These are phyloP conservation scores for Pycnomerus fuliginosus DNA, from an alignment of 2,888 invertebrate species.

Conservation along the genomic window DNA sequence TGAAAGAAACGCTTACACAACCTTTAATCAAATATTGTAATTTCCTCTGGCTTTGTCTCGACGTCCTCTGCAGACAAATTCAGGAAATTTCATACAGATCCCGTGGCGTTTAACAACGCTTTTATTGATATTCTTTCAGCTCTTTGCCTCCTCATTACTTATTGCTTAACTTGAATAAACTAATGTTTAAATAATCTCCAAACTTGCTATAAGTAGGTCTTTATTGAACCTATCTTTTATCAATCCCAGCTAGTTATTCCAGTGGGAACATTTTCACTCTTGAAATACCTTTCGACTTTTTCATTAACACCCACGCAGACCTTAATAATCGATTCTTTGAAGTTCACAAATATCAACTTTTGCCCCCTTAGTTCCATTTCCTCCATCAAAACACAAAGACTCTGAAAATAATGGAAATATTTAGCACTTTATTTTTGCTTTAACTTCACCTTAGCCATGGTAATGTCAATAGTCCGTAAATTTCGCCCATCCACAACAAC, in stretches of 20 bases:
- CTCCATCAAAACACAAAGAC: neutral
- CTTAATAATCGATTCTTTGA: conserved; percentile 1
- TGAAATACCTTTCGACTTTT: neutral
- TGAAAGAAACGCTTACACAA: conserved; percentile 5
- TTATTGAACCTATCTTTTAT: no score
- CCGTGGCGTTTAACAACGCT: no score
- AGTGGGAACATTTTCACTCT: neutral
- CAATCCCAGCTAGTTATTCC: no score
- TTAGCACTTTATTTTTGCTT: no score
- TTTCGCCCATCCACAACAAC: conserved; percentile 56
- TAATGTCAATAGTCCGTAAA: conserved; percentile 60
- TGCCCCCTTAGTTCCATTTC: neutral
- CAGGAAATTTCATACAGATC: no score
- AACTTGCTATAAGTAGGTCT: no score
- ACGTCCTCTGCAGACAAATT: no score
- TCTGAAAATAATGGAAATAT: conserved; percentile 1
- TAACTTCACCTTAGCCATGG: conserved; percentile 59
- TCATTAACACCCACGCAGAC: conserved; percentile 6
- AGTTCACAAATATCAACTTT: neutral
- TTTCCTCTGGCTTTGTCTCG: no score
- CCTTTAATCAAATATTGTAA: conserved; percentile 8
- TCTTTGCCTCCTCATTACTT: neutral
- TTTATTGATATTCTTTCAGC: neutral
- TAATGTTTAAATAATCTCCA: conserved; percentile 1
- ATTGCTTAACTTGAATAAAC: neutral